Evolutionary conservation across 2,888 invertebrate species (phyloP).

Genomic region (Harpalus rubripes): DNA sequence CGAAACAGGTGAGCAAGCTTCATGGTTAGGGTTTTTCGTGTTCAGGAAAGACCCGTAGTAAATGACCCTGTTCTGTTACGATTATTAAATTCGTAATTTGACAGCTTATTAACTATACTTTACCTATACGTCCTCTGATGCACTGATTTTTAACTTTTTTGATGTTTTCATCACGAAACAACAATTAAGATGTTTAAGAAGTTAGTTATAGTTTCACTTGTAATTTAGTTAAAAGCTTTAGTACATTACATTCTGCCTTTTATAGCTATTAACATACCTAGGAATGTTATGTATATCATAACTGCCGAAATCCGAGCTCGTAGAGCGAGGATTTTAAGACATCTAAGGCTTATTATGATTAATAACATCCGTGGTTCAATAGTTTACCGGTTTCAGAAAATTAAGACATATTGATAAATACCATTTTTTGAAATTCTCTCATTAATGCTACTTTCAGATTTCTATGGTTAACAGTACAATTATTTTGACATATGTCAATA

Average conservation of each 20-base stretch:
- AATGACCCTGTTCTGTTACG: constrained; percentile 37
- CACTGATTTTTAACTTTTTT: constrained; percentile 47
- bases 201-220: background rate
- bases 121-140: constrained; percentile 9
- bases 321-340: no score
- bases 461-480: no score
- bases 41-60: constrained; percentile 39
- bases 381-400: no score
- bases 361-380: no score
- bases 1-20: constrained; percentile 51
- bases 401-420: no score
- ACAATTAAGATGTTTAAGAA: constrained; percentile 17
- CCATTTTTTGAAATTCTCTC: no score
- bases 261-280: no score
- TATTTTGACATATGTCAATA: no score
- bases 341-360: no score
- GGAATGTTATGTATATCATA: no score
- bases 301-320: no score
- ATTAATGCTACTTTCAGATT: no score
- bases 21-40: constrained; percentile 40
- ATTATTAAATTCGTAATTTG: constrained; percentile 60
- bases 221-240: background rate
- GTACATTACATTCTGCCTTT: background rate
- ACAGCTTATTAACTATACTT: constrained; percentile 55
- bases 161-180: background rate